Base-by-base conservation (phyloP, 2,113 vertebrate genomes). In the Ciconia maguari region DNA sequence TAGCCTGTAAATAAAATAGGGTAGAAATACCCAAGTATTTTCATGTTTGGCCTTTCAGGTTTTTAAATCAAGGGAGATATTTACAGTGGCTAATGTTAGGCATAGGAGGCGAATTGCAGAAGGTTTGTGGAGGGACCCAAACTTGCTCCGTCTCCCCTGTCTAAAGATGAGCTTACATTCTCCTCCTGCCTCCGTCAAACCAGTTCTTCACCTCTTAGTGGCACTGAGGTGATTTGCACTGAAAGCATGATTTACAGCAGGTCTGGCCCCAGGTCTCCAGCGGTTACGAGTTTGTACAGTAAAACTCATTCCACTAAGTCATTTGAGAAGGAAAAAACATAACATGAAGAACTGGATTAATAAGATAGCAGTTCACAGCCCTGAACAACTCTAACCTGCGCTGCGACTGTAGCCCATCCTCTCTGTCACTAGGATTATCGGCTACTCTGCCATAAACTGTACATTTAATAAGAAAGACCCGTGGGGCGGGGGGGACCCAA, bases 121-220 rank as follows among this genome's bases (percentile, higher is more conserved):
- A 80, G 55, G 41, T 15, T 30, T 1, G 0, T 11, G 81, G 58
- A 7, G 64, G 18, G 34, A 16, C 30, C 65, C 66, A 21, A 2
- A 16, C 66, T 30, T 8, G 57, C 21, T 52, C 15, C 24, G 0
- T 34, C 48, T 41, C 24, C 68, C n/a, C 24, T 9, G 10, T 11
- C n/a, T 17, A 6, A 10, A 5, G 36, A 3, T 0, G 5, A 21
- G 27, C 34, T 41, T 4, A 1, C 2, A 1, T 30, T 38, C 25
- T 49, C n/a, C 38, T 58, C n/a, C 62, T 25, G 18, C 46, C 55
- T 34, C 74, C 32, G 1, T 7, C 29, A 21, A 5, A 25, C 9
- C 71, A 12, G 51, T 22, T 41, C 68, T 42, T 19, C 2, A 5
- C 36, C 25, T 29, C 36, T 19, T 1, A 0, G 30, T 27, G 75